Conservation (phyloP, 2,797 vertebrate species). For the Helicolenus hilgendorfi region DNA sequence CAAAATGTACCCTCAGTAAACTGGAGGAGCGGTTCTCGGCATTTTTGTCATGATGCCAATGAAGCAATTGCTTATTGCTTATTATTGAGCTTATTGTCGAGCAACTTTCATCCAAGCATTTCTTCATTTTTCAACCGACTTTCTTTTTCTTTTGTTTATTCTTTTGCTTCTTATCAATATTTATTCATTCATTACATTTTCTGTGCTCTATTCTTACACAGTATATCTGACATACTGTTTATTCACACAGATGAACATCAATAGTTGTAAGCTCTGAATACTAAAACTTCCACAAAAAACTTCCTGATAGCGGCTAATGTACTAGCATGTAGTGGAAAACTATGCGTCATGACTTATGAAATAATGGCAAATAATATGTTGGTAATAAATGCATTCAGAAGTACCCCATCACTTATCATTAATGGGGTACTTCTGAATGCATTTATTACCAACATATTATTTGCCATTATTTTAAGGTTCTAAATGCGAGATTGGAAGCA, state of each 20-base stretch:
- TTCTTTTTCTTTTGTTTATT: neutral
- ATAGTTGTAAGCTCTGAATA: neutral
- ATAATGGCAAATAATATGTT: neutral
- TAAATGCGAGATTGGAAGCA: no score
- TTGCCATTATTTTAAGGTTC: neutral
- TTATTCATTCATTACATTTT: no score
- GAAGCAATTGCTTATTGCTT: neutral
- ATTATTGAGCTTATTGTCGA: neutral
- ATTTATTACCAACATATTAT: neutral
- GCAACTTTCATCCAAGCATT: neutral
- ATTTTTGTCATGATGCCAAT: neutral
- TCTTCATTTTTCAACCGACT: neutral
- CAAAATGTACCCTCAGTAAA: slow-evolving; percentile 34
- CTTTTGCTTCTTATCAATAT: neutral
- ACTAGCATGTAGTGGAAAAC: neutral
- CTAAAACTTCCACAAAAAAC: neutral
- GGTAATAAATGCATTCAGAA: neutral
- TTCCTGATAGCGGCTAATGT: neutral
- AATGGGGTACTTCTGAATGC: neutral
- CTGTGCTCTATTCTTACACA: neutral
- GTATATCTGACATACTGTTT: neutral
- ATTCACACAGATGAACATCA: neutral
- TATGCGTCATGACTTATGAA: neutral
- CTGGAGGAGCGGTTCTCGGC: neutral
- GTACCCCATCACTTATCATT: neutral